Percentiles rank a stretch among this genome's conserved stretches.
phyloP scores from a whole-genome alignment of 2,113 vertebrate species.

The Mustelus asterias region DNA sequence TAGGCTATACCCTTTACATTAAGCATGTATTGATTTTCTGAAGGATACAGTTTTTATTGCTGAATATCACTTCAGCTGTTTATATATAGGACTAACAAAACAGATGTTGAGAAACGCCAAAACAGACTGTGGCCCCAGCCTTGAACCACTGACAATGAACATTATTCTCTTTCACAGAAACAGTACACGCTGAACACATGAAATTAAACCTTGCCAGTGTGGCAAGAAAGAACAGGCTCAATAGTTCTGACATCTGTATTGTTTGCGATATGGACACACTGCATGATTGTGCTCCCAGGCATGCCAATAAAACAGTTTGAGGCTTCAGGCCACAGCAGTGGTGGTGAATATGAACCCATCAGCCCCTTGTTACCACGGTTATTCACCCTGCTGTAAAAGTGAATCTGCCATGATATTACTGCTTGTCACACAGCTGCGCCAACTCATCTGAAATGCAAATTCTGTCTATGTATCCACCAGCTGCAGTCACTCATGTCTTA shows the following conservation, averaged over 20 bases:
- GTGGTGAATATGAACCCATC: neutral
- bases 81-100: neutral
- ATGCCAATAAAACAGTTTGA: neutral
- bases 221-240: neutral
- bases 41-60: neutral
- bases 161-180: neutral
- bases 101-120: neutral
- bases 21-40: neutral
- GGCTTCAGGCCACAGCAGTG: neutral
- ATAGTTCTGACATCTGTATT: neutral
- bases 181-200: neutral
- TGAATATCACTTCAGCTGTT: neutral
- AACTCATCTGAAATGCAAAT: neutral
- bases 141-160: neutral
- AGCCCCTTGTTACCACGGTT: neutral
- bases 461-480: neutral
- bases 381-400: neutral
- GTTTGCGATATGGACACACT: neutral
- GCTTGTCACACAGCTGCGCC: neutral
- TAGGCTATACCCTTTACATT: neutral
- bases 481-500: neutral
- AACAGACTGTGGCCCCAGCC: neutral
- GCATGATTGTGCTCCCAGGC: neutral
- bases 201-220: neutral
- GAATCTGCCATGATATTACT: neutral